Conservation (phyloP, 1,140 invertebrate genomes). For the Arion vulgaris region DNA sequence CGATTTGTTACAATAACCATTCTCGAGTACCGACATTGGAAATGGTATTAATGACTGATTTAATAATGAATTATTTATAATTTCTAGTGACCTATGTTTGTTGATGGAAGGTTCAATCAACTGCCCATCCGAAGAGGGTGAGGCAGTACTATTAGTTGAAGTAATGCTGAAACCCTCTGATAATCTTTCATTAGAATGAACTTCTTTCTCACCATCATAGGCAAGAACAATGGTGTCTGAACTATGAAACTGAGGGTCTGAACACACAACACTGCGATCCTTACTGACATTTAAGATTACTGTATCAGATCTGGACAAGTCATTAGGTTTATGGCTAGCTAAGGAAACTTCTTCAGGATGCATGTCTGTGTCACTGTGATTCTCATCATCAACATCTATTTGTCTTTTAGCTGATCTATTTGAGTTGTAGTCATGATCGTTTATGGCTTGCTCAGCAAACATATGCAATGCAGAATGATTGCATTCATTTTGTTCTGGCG, state of each 20-base stretch:
- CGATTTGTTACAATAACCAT: not conserved
- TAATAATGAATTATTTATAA: constrained; percentile 1
- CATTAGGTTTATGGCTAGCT: not conserved
- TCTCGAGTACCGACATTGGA: not conserved
- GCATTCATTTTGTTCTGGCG: not conserved
- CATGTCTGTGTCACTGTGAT: not conserved
- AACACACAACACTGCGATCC: not conserved
- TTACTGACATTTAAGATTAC: not conserved
- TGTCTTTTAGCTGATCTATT: not conserved
- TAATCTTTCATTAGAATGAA: not conserved
- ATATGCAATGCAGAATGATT: not conserved
- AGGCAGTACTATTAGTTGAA: not conserved
- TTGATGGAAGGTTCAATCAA: not conserved
- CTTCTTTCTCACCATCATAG: not conserved
- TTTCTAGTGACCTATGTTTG: not conserved
- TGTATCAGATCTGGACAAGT: not conserved
- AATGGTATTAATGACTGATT: not conserved
- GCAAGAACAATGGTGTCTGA: not conserved
- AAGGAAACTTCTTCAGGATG: not conserved
- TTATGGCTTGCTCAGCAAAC: not conserved
- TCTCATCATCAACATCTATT: not conserved
- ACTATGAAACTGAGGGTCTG: not conserved
- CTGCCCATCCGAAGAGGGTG: not conserved
- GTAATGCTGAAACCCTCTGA: not conserved
- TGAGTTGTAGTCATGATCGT: not conserved